phyloP scores from a whole-genome alignment of 1,140 invertebrate genomes.

The Bombus difficillimus region DNA sequence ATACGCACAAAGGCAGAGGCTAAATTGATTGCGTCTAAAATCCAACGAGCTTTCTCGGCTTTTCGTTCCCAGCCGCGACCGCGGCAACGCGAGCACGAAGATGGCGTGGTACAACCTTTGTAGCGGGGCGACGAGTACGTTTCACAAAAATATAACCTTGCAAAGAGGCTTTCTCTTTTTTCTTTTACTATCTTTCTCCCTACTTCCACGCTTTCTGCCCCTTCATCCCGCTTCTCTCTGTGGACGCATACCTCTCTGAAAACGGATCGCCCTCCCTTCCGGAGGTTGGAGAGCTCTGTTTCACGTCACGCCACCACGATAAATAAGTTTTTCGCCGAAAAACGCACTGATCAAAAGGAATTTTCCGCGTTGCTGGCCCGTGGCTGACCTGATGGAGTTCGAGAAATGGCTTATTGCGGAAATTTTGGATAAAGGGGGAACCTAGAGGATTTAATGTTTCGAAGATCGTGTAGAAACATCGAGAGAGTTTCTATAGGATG shows the following conservation, averaged over 20 bases:
- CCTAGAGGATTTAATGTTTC: neutral
- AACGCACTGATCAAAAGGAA: neutral
- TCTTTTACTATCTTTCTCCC: conserved; percentile 12
- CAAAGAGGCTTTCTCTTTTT: conserved; percentile 49
- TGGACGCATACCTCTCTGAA: conserved; percentile 11
- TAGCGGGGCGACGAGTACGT: conserved; percentile 25
- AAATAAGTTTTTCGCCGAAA: conserved; percentile 22
- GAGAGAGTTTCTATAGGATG: neutral
- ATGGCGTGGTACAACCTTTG: conserved; percentile 55
- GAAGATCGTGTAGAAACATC: neutral
- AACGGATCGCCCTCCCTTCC: conserved; percentile 18
- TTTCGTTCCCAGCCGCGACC: conserved; percentile 35
- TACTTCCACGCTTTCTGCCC: neutral
- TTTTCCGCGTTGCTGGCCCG: neutral
- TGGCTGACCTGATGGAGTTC: neutral
- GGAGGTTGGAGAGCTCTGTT: neutral
- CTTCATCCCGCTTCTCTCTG: neutral
- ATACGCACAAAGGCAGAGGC: conserved; percentile 45
- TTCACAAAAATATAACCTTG: conserved; percentile 54
- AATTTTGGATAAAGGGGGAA: neutral
- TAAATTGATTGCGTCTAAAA: conserved; percentile 70
- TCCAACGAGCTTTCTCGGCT: conserved; percentile 53
- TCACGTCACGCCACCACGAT: conserved; percentile 14
- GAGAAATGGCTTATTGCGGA: neutral
- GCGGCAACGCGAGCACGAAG: conserved; percentile 15